Conservation (phyloP, 1,140 invertebrate genomes). For the Sycophila sp. region DNA sequence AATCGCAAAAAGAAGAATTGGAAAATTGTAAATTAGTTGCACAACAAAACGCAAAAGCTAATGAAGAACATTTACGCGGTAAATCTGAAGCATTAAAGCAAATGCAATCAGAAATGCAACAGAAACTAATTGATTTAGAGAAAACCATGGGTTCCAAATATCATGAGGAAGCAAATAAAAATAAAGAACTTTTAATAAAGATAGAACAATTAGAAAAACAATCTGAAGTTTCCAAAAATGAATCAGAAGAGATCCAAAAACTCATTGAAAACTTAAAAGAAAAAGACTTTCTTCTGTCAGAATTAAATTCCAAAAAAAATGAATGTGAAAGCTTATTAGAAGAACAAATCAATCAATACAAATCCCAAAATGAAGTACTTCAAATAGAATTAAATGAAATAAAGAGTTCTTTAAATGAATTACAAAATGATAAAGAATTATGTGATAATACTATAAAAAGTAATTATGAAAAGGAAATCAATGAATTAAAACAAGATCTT, state of each 20-base stretch:
- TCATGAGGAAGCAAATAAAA: conserved; percentile 46
- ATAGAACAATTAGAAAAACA: conserved; percentile 43
- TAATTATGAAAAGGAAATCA: conserved; percentile 46
- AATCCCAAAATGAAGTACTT: conserved; percentile 58
- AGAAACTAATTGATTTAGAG: conserved; percentile 43
- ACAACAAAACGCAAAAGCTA: conserved; percentile 44
- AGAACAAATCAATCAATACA: too few relatives aligned
- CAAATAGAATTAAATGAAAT: conserved; percentile 33
- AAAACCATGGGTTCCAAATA: conserved; percentile 41
- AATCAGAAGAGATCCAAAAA: conserved; percentile 62
- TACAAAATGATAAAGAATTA: conserved; percentile 35
- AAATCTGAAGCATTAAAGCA: conserved; percentile 62
- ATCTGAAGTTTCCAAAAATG: conserved; percentile 5
- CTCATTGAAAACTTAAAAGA: conserved; percentile 63
- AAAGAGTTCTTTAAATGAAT: conserved; percentile 40
- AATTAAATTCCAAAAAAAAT: conserved; percentile 60
- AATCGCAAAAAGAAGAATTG: conserved; percentile 49
- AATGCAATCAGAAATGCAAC: conserved; percentile 56
- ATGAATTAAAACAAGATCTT: conserved; percentile 43
- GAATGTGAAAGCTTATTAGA: conserved; percentile 44
- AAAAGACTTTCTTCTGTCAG: conserved; percentile 56
- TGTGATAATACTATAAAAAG: conserved; percentile 15
- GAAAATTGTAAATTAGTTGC: conserved; percentile 41
- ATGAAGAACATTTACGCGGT: conserved; percentile 62
- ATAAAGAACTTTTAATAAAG: conserved; percentile 42